Base-by-base conservation (phyloP, 2,113 vertebrate species). In the Ptilorrhoa leucosticta region DNA sequence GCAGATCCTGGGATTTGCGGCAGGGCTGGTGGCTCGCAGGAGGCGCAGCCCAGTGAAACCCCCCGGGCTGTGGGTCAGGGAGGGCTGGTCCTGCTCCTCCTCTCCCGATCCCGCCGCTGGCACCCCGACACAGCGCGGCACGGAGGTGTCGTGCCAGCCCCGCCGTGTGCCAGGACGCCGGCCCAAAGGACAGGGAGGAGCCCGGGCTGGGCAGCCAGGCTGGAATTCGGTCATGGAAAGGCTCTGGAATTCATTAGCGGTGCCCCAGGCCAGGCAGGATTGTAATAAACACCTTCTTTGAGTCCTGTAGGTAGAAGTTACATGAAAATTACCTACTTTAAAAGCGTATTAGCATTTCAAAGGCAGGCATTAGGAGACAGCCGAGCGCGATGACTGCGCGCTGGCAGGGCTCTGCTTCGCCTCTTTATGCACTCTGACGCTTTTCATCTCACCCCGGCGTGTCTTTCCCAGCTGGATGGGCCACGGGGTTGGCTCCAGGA, bases 321-420 rank as follows among this genome's bases (percentile, higher is more conserved):
- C 89, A 94, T 81, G 93, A 96, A 97, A 96, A 97, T 97, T 97
- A 96, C 96, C 91, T 89, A 90, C 96, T 96, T 97, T 95, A 89
- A 94, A 89, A 70, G 94, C 23, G 47, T 69, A 97, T 96, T 97
- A 95, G 94, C 96, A 97, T 97, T 97, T 97, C 96, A 97, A 97
- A 97, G 94, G 73, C 58, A 92, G 68, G 61, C 71, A 93, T 95
- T 92, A 94, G 89, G 80, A 95, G 91, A 89, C 79, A 44, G 89
- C 39, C 68, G 63, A 94, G 77, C 80, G 71, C 83, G 93, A 83
- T 73, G 96, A 92, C 76, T 86, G 63, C 4, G 5, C 45, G 2
- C 79, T 58, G 86, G 79, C 90, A 96, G 76, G 50, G 53, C 47
- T 86, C 45, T 23, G 76, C 79, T 90, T 90, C 57, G 82, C 71